Conservation (phyloP, 2,113 vertebrate species). For the Capra hircus region DNA sequence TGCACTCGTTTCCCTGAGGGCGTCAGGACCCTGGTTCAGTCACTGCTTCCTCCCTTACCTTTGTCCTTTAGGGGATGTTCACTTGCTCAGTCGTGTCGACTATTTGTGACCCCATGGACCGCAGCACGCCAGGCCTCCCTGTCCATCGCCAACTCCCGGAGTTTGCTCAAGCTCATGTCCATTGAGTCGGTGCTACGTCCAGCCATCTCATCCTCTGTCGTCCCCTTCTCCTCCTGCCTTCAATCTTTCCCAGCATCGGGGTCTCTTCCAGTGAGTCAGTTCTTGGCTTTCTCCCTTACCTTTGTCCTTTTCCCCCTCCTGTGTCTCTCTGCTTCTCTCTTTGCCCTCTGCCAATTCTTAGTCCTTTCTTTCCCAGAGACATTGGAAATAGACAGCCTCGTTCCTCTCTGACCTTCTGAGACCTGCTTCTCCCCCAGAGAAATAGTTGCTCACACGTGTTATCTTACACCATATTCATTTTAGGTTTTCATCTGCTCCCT, state of each 20-base stretch:
- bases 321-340: background rate
- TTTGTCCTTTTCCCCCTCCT: background rate
- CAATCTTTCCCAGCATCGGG: background rate
- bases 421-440: background rate
- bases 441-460: background rate
- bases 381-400: accelerated
- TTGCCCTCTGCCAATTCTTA: background rate
- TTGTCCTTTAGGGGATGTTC: background rate
- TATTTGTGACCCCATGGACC: background rate
- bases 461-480: background rate
- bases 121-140: background rate
- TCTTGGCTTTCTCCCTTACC: background rate
- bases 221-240: accelerated
- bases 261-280: background rate
- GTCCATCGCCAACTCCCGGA: background rate
- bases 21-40: background rate
- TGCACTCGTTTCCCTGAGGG: background rate
- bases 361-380: background rate
- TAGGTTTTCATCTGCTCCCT: background rate
- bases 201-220: accelerated
- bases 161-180: accelerated
- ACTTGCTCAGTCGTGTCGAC: background rate
- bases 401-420: background rate
- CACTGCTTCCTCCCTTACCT: background rate
- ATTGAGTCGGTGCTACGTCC: accelerated